Evolutionary conservation across 2,113 vertebrate genomes (phyloP), one percentile per base, ranked within the genome.

Genomic region (Chaetodon trifascialis): DNA sequence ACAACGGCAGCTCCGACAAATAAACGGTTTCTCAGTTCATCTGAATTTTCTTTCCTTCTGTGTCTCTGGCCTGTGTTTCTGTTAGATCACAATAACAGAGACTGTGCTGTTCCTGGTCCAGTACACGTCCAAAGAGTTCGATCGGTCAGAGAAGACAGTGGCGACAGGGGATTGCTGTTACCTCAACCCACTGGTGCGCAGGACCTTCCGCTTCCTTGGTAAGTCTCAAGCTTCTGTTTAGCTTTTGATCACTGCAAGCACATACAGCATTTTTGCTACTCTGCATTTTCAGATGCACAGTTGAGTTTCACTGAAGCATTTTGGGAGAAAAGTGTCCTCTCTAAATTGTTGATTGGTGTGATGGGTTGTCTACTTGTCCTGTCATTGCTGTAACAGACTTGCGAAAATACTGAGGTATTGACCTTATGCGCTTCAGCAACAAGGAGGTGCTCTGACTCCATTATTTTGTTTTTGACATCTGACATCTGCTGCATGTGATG

Each of bases 111-210:
- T 99, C 95, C 96, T 98, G 91, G 95, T 99, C 90, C 98, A 99
- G 93, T 96, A 99, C 92, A 98, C 97, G 23, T 98, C 97, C 79
- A 97, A 97, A 92, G 98, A 99, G 94, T 98, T 97, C 86, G 98
- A 99, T 95, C 97, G 96, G 65, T 97, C 97, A 80, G 97, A 99
- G 93, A 99, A 98, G 95, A 97, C 97, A 5, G 96, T 99, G 85
- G 95, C 97, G 91, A 98, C 96, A 0, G 98, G 98, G 92, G 98
- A 99, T 94, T 99, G 98, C 95, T 99, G 98, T 94, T 99, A 99
- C 88, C 97, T 99, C 94, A 99, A 99, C 83, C 98, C 98, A 34
- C 90, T 99, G 91, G 97, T 99, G 82, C 96, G 98, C 88, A 95
- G 98, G 90, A 99, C 97, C 70, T 96, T 98, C 91, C 96, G 98